Evolutionary conservation across 2,797 vertebrate genomes (phyloP), one percentile per base, ranked within the genome.

Genomic region (Glossophaga mutica): DNA sequence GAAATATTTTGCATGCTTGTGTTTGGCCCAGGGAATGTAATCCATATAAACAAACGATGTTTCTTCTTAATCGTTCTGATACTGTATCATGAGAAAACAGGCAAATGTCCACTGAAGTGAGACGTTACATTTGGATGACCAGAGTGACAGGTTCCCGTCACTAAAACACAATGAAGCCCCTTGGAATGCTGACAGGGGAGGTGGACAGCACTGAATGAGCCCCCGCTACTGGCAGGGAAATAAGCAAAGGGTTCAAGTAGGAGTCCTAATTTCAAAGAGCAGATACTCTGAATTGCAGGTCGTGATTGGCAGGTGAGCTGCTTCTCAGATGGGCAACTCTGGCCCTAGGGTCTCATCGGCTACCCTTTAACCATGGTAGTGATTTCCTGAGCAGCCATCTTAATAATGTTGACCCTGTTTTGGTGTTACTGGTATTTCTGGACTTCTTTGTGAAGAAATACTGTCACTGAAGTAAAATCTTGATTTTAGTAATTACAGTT

Each of bases 361-460:
- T 12, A 29, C 12, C 79, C 6, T 6, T 89, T 2, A 46, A 26
- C 59, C 8, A 4, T 1, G 9, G 12, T 6, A 19, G 10, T n/a
- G 24, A 73, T 5, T 52, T 62, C 9, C 74, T 22, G 44, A 24
- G 12, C 15, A 52, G n/a, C 29, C 78, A 37, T 6, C 86, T 46
- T 46, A 84, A 71, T 52, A 73, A 76, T 37, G 39, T 59, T 4
- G 50, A 90, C 34, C 65, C 32, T 26, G 3, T 55, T 59, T 26
- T 10, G 76, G 59, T 9, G 0, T 44, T 37, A 50, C 62, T 46
- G 6, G 65, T 73, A 44, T 44, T 68, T 94, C 29, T 73, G 14
- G 32, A 93, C 52, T 70, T 90, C 39, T 57, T 46, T n/a, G 55
- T 65, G 37, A 87, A 32, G 76, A 94, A 90, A 92, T 32, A 71